Base-by-base conservation (phyloP, 2,113 vertebrate species). In the Paramisgurnus dabryanus region DNA sequence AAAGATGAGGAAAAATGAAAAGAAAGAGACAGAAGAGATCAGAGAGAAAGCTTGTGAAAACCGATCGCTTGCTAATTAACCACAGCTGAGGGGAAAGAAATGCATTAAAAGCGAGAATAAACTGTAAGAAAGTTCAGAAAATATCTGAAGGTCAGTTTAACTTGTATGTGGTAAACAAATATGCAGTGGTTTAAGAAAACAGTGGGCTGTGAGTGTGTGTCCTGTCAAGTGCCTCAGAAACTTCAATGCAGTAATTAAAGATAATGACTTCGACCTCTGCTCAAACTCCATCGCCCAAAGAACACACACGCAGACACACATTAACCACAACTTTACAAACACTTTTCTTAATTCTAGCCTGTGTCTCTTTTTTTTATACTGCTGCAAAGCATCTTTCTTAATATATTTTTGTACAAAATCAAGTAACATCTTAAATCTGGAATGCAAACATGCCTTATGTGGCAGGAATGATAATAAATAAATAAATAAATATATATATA, bases 181-280 rank as follows among this genome's bases (percentile, higher is more conserved):
- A 40, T 45, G n/a, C 39, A 58, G 13, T 27, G 45, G 65, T 6
- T n/a, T 67, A 18, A 68, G 41, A 34, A 67, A 40, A 47, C 55
- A 39, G 67, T 68, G 65, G 63, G 15, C 39, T 9, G 39, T 47
- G 75, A 22, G 22, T 61, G 67, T 43, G 57, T 61, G 27, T 41
- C 45, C 61, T 66, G 68, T 73, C 69, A 73, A 80, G 67, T 58
- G 63, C 70, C 61, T 66, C 61, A 76, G 47, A 45, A 76, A 49
- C 15, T 82, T 60, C 53, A 67, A 1, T 4, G 17, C 39, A 47
- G 27, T 78, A 78, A 82, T 82, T 82, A 78, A 78, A 78, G 50
- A 11, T 71, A 76, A 83, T 83, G 57, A 61, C 43, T 60, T 9
- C 18, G 18, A 27, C 17, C 45, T 11, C 40, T 58, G 11, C 73